phyloP scores from a whole-genome alignment of 2,113 vertebrate species.

The Brachionichthys hirsutus region DNA sequence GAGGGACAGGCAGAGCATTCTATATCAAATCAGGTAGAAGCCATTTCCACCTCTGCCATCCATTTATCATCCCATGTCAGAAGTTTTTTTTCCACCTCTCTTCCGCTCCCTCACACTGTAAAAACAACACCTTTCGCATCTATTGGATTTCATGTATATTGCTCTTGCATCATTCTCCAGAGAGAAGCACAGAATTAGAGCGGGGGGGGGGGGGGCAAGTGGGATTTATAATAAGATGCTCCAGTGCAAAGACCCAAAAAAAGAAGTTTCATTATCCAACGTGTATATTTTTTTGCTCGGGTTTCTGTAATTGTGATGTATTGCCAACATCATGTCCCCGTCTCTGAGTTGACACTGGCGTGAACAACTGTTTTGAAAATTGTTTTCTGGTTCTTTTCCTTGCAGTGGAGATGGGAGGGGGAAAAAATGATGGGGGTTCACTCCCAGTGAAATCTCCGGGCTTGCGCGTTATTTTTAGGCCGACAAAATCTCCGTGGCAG shows the following conservation, averaged over 20 bases:
- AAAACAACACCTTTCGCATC: constrained; percentile 70
- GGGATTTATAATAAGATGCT: constrained; percentile 57
- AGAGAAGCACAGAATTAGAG: constrained; percentile 43
- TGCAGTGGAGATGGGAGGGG: constrained; percentile 18
- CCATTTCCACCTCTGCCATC: constrained; percentile 70
- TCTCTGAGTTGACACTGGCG: constrained; percentile 40
- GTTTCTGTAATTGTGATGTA: constrained; percentile 62
- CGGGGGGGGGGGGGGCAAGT: constrained; percentile 31
- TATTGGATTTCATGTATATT: too few relatives aligned
- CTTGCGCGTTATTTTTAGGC: constrained; percentile 40
- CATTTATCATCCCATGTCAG: constrained; percentile 71
- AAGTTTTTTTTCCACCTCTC: background rate
- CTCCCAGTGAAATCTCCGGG: constrained; percentile 14
- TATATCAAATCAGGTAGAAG: constrained; percentile 70
- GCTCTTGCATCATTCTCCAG: too few relatives aligned
- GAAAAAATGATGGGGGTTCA: background rate
- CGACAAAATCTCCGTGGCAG: constrained; percentile 26
- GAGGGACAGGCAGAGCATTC: constrained; percentile 64
- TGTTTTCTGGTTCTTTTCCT: constrained; percentile 28
- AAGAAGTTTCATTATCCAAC: constrained; percentile 46
- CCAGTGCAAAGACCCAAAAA: constrained; percentile 41
- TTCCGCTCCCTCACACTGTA: constrained; percentile 42
- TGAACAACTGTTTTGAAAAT: constrained; percentile 50
- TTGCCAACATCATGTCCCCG: constrained; percentile 29
- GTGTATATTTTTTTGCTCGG: background rate